Base-by-base conservation (phyloP, 1,140 invertebrate species). In the Epicauta chinensis region DNA sequence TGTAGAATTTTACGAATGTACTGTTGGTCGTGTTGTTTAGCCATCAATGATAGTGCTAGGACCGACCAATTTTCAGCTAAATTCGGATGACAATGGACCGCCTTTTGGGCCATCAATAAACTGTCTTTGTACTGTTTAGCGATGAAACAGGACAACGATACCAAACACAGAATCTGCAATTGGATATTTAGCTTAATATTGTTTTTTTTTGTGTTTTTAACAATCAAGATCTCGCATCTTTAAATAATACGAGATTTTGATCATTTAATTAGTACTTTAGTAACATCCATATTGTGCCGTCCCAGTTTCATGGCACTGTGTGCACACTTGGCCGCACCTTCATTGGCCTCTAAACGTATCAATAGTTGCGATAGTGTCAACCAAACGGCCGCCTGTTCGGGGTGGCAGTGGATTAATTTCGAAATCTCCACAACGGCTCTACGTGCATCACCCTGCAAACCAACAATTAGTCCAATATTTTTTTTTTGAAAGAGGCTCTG, bases 31-130 rank as follows among this genome's bases (percentile, higher is more conserved):
- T 3, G 9, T 13, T 32, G 32, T 16, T 7, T 13, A 12, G 10
- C 12, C 16, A 29, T 5, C 2, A 23, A 23, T 5, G 23, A 23
- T 5, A 23, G 12, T 34, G 10, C 5, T 31, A 62, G 41, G 35
- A 54, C 54, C 10, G 53, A 48, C 66, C 66, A 68, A 43, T 56
- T 43, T 45, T 67, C 62, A 10, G 58, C 38, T 12, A 58, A 43
- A 52, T 65, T 55, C 1, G 68, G 68, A 49, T 62, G 61, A 52
- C 45, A 64, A 56, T 69, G 66, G 37, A 69, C 50, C 1, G 64
- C 62, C 53, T 64, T 65, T 51, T 68, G 67, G 0, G 68, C 67
- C n/a, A 56, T 45, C 10, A 61, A 53, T 9, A 64, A 15, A 16
- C 65, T 63, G 43, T 57, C 36, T 45, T 60, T 54, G 6, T 46